These are phyloP conservation scores for Psammodynastes pulverulentus DNA, from an alignment of 2,113 vertebrate genomes.

Conservation along the genomic window DNA sequence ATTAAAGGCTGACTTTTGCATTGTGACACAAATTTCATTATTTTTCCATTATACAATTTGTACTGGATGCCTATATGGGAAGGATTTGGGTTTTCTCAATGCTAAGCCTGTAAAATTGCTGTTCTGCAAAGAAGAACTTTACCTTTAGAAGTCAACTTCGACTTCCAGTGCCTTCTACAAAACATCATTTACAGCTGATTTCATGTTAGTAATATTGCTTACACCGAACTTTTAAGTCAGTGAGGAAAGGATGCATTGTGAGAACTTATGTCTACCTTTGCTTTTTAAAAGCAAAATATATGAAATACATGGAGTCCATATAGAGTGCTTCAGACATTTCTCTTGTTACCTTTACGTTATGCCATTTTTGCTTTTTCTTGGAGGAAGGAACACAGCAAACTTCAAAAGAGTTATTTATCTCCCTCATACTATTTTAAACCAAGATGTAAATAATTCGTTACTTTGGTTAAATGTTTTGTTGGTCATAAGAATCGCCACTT, in stretches of 20 bases:
- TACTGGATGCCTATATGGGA: not conserved
- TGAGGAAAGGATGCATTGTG: not conserved
- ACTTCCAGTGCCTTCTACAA: not conserved
- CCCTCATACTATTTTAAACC: slow-evolving; percentile 12
- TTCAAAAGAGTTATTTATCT: not conserved
- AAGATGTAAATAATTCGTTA: slow-evolving; percentile 31
- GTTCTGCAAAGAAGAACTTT: not conserved
- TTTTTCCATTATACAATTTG: not conserved
- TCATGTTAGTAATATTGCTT: not conserved
- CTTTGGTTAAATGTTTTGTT: slow-evolving; percentile 41
- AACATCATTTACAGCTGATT: not conserved
- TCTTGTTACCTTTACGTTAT: slow-evolving; percentile 2
- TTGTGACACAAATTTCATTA: not conserved
- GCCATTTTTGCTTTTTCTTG: not conserved
- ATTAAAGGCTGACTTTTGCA: not conserved
- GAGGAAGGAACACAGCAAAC: not conserved
- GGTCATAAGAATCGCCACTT: slow-evolving; percentile 19
- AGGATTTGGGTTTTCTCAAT: not conserved
- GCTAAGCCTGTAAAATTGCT: not conserved
- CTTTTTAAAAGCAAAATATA: not conserved
- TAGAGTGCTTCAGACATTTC: not conserved
- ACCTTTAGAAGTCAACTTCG: slow-evolving; percentile 7
- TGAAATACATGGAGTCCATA: not conserved
- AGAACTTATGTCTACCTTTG: not conserved
- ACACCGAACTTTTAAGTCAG: accelerated